Evolutionary conservation across 2,797 vertebrate species (phyloP), one percentile per base, ranked within the genome.

Genomic region (Myotis daubentonii): DNA sequence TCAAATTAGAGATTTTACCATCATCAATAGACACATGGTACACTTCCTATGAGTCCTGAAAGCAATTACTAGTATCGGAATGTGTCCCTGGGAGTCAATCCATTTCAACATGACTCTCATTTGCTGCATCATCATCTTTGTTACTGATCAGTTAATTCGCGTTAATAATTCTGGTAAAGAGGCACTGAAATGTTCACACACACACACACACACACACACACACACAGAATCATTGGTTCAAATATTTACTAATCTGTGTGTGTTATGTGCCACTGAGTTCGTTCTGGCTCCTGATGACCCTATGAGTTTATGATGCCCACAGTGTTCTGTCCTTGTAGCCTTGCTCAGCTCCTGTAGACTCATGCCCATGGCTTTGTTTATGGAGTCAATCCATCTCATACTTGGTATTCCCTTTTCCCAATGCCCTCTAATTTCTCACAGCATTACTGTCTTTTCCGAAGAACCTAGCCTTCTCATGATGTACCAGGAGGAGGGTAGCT

Each of bases 111-210:
- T 85, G 44, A 87, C 36, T 94, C 4, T 65, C 30, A 30, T 57
- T 94, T 87, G 44, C 44, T 79, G 30, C 22, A 30, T 75, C 28
- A 86, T 79, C 28, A 66, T 82, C 70, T 92, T 93, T 75, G 51
- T 62, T 93, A 66, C 10, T 82, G 51, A 89, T 90, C 36, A 78
- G 30, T 82, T 86, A 94, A 70, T 84, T 95, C 51, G 36, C 66
- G 2, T 68, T 60, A 62, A 81, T 36, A 22, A 78, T 53, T 9
- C 8, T 57, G 72, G 23, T 65, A 51, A 79, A 55, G 2, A 17
- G 86, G 8, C 49, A 55, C 7, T 20, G 17, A 94, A 79, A 79
- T 75, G 38, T 81, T n/a, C 12, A 23, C 17, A 66, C 10, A 62
- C 25, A 51, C 13, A n/a, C 17, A 68, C 5, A 30, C 23, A 47